These are phyloP conservation scores for Apodemia mormo DNA, from an alignment of 2,888 invertebrate genomes.

Conservation along the genomic window DNA sequence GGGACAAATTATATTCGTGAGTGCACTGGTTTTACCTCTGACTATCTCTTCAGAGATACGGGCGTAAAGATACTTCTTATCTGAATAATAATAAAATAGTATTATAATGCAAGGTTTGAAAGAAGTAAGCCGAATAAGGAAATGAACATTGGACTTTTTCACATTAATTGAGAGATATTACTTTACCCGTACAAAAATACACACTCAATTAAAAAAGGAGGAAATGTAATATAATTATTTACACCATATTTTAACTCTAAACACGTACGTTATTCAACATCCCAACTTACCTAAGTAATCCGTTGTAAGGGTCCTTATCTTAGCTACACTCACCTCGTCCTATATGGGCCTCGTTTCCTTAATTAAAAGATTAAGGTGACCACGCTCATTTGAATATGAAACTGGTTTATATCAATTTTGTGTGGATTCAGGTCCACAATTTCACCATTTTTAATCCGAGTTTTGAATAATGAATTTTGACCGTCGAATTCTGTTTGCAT, in stretches of 20 bases:
- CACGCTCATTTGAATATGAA: slow-evolving; percentile 55
- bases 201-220: neutral
- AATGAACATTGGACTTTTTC: too few species aligned
- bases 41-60: too few species aligned
- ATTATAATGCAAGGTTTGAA: too few species aligned
- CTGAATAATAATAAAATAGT: too few species aligned
- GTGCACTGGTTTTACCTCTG: too few species aligned
- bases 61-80: too few species aligned
- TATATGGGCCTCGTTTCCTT: slow-evolving; percentile 35
- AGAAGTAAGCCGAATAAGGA: too few species aligned
- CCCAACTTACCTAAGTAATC: slow-evolving; percentile 15
- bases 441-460: slow-evolving; percentile 6
- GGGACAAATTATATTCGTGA: too few species aligned
- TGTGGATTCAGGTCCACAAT: slow-evolving; percentile 28
- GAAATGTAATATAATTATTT: neutral
- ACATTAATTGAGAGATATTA: too few species aligned
- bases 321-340: neutral
- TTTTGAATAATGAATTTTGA: slow-evolving; percentile 12
- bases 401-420: slow-evolving; percentile 47
- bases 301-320: slow-evolving; percentile 17
- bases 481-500: slow-evolving; percentile 9
- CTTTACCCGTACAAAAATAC: too few species aligned
- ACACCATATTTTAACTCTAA: neutral
- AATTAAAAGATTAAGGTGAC: slow-evolving; percentile 70
- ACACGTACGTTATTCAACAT: slow-evolving; percentile 14